These are phyloP conservation scores for Hoplodrina ambigua DNA, from an alignment of 2,888 invertebrate species.

Conservation along the genomic window DNA sequence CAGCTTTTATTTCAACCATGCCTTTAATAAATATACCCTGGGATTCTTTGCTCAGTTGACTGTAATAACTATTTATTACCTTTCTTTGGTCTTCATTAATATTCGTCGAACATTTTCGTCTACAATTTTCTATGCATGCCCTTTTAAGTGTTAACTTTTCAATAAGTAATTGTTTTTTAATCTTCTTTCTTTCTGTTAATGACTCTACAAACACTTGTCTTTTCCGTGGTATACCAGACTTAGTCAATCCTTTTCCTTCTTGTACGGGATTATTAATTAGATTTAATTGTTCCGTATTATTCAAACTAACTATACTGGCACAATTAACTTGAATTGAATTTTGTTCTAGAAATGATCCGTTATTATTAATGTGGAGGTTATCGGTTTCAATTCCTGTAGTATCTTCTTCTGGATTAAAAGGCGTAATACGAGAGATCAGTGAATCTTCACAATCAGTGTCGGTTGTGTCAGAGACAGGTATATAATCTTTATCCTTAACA, in stretches of 20 bases:
- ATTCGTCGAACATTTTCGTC: slow-evolving; percentile 2
- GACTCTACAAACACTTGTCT: not conserved
- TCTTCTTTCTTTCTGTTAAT: not conserved
- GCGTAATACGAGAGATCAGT: not conserved
- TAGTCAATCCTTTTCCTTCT: slow-evolving; percentile 1
- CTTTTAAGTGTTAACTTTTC: not conserved
- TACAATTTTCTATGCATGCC: not conserved
- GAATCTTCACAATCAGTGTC: slow-evolving; percentile 1
- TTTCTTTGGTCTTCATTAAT: no score
- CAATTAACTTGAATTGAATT: not conserved
- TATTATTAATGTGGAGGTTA: not conserved
- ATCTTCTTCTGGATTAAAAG: not conserved
- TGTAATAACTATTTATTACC: slow-evolving; percentile 1
- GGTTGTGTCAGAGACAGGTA: not conserved
- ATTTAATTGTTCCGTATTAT: slow-evolving; percentile 1
- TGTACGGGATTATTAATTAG: not conserved
- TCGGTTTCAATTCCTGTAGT: not conserved
- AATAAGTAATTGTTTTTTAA: slow-evolving; percentile 1
- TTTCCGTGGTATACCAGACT: not conserved
- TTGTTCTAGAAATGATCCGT: not conserved
- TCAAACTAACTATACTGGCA: not conserved
- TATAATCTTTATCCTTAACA: not conserved
- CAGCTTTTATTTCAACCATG: not conserved
- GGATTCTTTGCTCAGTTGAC: not conserved
- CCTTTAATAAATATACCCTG: slow-evolving; percentile 1